These are phyloP conservation scores for Pectinophora gossypiella DNA, from an alignment of 1,140 invertebrate genomes.

Conservation along the genomic window DNA sequence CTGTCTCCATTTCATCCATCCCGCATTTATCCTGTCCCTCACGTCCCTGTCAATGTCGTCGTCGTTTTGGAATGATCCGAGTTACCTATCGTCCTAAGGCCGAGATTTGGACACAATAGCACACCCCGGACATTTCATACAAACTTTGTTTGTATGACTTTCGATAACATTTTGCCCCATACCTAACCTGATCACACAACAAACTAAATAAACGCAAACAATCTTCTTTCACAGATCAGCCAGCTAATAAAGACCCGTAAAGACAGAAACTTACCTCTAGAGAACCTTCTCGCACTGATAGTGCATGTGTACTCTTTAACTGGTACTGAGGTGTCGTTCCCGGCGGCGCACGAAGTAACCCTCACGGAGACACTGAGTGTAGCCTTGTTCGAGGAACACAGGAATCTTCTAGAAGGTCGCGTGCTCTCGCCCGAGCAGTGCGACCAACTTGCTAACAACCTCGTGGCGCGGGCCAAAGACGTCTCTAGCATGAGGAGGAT, in stretches of 20 bases:
- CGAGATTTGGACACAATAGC: no score
- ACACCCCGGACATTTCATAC: no score
- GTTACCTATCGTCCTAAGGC: no score
- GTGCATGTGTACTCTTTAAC: conserved; percentile 79
- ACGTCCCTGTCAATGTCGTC: no score
- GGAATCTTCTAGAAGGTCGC: conserved; percentile 30
- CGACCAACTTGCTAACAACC: conserved; percentile 37
- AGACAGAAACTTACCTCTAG: conserved; percentile 74
- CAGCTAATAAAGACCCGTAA: conserved; percentile 77
- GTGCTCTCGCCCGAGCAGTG: conserved; percentile 49
- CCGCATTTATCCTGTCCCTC: no score
- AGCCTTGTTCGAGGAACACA: conserved; percentile 78
- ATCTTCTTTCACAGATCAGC: conserved; percentile 72
- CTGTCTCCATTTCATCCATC: no score
- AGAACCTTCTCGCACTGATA: conserved; percentile 78
- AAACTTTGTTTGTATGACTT: no score
- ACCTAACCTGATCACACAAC: no score
- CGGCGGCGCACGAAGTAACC: conserved; percentile 74
- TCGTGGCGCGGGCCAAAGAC: conserved; percentile 53
- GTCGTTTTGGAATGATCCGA: no score
- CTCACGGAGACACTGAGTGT: conserved; percentile 72
- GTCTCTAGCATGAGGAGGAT: conserved; percentile 54
- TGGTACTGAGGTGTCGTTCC: conserved; percentile 77
- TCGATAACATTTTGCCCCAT: no score
- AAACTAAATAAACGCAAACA: no score